Percentiles rank a stretch among this genome's conserved stretches.
These are phyloP conservation scores for Neosalanx taihuensis DNA, from an alignment of 2,797 vertebrate species.

Conservation along the genomic window DNA sequence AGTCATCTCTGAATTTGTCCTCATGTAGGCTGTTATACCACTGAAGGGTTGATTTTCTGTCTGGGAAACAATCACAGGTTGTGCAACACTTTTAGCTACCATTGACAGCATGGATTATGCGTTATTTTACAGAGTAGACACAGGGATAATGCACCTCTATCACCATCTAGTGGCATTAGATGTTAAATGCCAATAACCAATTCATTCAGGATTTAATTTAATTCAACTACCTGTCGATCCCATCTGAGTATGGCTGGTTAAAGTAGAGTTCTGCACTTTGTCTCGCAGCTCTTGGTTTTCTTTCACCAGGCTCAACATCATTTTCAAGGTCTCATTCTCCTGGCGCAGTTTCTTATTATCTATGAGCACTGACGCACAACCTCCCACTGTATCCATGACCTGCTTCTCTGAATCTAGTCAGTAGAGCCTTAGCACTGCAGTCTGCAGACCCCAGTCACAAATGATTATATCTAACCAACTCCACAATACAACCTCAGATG, in stretches of 20 bases:
- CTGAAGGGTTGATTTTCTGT: slow-evolving; percentile 4
- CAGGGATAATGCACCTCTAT: too few relatives aligned
- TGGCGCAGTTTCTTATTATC: slow-evolving; percentile 39
- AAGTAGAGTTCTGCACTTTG: slow-evolving; percentile 13
- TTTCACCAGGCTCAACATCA: slow-evolving; percentile 30
- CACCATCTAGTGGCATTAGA: slow-evolving; percentile 36
- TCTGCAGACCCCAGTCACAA: background rate
- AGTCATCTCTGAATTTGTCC: slow-evolving; percentile 40
- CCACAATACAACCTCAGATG: background rate
- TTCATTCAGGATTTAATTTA: background rate
- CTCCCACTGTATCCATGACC: slow-evolving; percentile 16
- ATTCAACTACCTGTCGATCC: slow-evolving; percentile 32
- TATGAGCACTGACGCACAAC: slow-evolving; percentile 10
- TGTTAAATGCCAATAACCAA: background rate
- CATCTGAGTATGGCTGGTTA: background rate
- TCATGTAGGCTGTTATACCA: slow-evolving; percentile 40
- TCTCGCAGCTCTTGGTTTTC: slow-evolving; percentile 50
- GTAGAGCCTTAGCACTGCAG: background rate
- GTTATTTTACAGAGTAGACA: background rate
- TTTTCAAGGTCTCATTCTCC: slow-evolving; percentile 51
- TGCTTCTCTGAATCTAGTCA: background rate
- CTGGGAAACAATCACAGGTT: slow-evolving; percentile 1
- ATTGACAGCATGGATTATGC: background rate
- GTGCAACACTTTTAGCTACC: background rate
- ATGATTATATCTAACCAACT: background rate